Conservation (phyloP, 2,797 vertebrate species). For the Taeniopygia guttata region DNA sequence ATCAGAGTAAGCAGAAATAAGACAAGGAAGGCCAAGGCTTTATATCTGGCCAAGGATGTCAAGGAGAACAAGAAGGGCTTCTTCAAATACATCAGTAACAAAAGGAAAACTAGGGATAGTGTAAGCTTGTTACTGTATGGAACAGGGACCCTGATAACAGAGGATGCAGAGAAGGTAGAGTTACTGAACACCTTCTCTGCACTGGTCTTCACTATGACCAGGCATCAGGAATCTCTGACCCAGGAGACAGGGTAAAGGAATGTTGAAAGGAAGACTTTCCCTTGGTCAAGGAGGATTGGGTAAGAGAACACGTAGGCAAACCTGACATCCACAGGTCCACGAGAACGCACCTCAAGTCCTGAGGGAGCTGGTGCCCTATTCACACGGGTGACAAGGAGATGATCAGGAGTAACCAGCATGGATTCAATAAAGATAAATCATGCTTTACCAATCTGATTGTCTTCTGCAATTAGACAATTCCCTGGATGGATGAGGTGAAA, state of each 20-base stretch:
- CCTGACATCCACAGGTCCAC: background rate
- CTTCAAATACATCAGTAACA: background rate
- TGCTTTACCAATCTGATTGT: background rate
- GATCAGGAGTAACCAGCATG: background rate
- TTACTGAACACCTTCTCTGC: background rate
- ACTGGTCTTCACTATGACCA: background rate
- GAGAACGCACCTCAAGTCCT: background rate
- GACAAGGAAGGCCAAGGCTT: background rate
- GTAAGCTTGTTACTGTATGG: background rate
- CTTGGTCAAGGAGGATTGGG: background rate
- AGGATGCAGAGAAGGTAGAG: background rate
- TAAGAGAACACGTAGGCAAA: background rate
- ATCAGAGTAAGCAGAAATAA: background rate
- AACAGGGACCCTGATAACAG: background rate
- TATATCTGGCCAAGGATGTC: background rate
- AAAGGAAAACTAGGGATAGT: background rate
- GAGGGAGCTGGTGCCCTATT: background rate
- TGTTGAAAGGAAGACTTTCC: background rate
- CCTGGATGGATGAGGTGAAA: background rate
- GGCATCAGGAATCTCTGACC: background rate
- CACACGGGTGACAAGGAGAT: background rate
- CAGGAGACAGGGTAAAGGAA: background rate
- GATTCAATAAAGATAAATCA: background rate
- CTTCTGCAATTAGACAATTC: background rate
- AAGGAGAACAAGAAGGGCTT: background rate